Evolutionary conservation across 1,140 invertebrate species (phyloP).

Genomic region (Aphaenogaster ashmeadi): DNA sequence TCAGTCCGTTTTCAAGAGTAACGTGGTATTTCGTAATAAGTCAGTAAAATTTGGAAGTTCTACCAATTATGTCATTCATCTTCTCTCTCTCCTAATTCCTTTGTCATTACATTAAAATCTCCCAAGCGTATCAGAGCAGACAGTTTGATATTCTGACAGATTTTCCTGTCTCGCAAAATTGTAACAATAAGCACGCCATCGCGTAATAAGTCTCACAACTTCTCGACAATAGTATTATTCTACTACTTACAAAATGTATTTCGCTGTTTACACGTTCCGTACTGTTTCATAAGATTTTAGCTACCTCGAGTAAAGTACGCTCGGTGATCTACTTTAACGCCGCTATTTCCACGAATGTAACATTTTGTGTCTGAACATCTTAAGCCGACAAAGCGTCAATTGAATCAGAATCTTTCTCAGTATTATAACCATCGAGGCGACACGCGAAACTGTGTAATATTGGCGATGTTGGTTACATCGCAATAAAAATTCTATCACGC

Average conservation of each 20-base stretch:
- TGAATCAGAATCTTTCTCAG: background rate
- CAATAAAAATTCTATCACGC: constrained; percentile 42
- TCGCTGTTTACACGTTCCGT: constrained; percentile 29
- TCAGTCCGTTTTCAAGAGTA: background rate
- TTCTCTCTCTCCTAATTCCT: constrained; percentile 28
- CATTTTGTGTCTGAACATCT: constrained; percentile 34
- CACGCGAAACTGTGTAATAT: constrained; percentile 14
- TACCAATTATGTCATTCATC: constrained; percentile 30
- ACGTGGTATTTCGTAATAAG: constrained; percentile 32
- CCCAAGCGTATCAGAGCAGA: constrained; percentile 27
- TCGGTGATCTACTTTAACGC: constrained; percentile 29
- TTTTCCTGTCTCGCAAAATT: constrained; percentile 53
- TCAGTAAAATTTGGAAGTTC: constrained; percentile 42
- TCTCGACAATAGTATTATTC: constrained; percentile 48
- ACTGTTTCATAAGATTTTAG: constrained; percentile 43
- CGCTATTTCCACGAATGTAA: background rate
- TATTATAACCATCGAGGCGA: background rate
- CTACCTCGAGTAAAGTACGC: constrained; percentile 28
- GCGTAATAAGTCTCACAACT: constrained; percentile 55
- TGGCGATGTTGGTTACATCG: constrained; percentile 9
- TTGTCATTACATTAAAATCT: constrained; percentile 54
- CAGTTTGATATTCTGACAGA: constrained; percentile 50
- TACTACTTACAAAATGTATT: constrained; percentile 51
- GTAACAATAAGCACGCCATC: constrained; percentile 57
- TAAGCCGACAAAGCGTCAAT: constrained; percentile 13